Evolutionary conservation across 2,888 invertebrate genomes (phyloP).

Genomic region (Ryuthela nishihirai): DNA sequence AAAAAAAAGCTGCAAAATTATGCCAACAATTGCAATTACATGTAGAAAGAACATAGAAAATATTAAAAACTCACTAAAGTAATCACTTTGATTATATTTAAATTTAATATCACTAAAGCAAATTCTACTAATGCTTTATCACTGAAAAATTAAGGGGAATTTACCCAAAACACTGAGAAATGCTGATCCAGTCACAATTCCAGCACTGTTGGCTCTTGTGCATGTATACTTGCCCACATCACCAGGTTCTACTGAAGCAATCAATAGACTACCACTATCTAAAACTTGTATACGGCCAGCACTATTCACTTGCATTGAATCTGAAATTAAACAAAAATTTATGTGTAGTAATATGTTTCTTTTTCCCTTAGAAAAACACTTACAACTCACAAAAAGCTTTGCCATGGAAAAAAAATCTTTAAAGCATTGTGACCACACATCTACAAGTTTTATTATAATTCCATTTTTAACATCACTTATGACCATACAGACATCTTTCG

Average conservation of each 20-base stretch:
- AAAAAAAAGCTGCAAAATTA: too few species aligned
- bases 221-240: constrained; percentile 91
- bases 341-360: too few species aligned
- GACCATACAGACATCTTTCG: too few species aligned
- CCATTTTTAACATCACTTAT: too few species aligned
- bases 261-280: constrained; percentile 80
- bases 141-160: too few species aligned
- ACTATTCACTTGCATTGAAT: constrained; percentile 45
- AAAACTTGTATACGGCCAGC: constrained; percentile 76
- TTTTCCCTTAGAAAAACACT: too few species aligned
- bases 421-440: too few species aligned
- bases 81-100: background rate
- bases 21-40: too few species aligned
- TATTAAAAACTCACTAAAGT: background rate
- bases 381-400: too few species aligned
- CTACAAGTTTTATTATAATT: too few species aligned
- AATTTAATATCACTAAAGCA: background rate
- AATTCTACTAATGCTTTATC: constrained; percentile 8
- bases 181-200: constrained; percentile 75
- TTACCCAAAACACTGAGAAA: constrained; percentile 77
- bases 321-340: constrained; percentile 30
- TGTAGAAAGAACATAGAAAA: too few species aligned
- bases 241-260: constrained; percentile 73
- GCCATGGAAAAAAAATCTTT: too few species aligned
- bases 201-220: constrained; percentile 82